Evolutionary conservation across 2,888 invertebrate genomes (phyloP).

Genomic region (Carcina quercana): DNA sequence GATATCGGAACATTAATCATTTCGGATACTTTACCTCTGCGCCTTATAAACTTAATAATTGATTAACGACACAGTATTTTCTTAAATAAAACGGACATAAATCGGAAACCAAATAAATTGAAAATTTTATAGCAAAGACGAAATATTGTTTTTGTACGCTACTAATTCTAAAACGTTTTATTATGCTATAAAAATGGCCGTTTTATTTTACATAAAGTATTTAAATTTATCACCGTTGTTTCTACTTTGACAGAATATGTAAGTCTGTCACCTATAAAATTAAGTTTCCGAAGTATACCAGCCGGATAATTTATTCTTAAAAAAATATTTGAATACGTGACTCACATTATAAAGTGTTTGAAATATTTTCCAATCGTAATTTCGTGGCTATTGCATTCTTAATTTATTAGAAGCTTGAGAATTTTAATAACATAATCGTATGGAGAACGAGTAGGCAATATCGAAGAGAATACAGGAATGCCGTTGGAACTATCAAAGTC

Average conservation of each 20-base stretch:
- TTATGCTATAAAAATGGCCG: slow-evolving; percentile 43
- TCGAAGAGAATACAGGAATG: slow-evolving; percentile 48
- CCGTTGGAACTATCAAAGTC: slow-evolving; percentile 46
- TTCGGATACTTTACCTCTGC: slow-evolving; percentile 2
- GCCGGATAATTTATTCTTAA: slow-evolving; percentile 33
- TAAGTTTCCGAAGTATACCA: slow-evolving; percentile 31
- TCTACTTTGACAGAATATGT: slow-evolving; percentile 38
- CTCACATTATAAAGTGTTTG: slow-evolving; percentile 1
- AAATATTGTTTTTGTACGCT: slow-evolving; percentile 43
- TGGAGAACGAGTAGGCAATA: slow-evolving; percentile 26
- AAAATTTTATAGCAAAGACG: slow-evolving; percentile 33
- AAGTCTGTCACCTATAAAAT: slow-evolving; percentile 39
- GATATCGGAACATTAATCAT: slow-evolving; percentile 11
- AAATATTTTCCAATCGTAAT: slow-evolving; percentile 6
- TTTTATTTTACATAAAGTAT: slow-evolving; percentile 52
- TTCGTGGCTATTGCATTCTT: slow-evolving; percentile 6
- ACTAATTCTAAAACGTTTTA: slow-evolving; percentile 47
- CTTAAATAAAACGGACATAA: slow-evolving; percentile 10
- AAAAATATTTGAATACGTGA: slow-evolving; percentile 15
- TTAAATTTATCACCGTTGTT: slow-evolving; percentile 55
- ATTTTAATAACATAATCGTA: slow-evolving; percentile 38
- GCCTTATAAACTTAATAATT: slow-evolving; percentile 8
- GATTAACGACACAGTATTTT: slow-evolving; percentile 11
- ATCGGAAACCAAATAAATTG: slow-evolving; percentile 36
- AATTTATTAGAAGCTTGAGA: slow-evolving; percentile 19